phyloP scores from a whole-genome alignment of 2,888 invertebrate species.

The Slavum lentiscoides region DNA sequence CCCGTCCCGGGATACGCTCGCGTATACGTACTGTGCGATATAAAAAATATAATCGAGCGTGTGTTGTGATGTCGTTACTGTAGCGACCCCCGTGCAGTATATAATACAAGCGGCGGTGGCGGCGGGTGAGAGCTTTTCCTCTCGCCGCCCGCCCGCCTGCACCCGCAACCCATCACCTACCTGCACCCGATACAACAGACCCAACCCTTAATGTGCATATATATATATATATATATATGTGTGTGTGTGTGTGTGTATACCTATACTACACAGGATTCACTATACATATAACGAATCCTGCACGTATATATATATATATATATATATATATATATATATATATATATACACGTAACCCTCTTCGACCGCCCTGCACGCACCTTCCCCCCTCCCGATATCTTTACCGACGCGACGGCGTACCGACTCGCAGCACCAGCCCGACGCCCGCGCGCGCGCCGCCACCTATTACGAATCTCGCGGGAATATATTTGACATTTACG shows the following conservation, averaged over 20 bases:
- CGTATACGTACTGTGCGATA: too few relatives aligned
- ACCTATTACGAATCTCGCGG: conserved; percentile 27
- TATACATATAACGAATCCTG: too few relatives aligned
- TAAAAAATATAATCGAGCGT: neutral
- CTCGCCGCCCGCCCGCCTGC: neutral
- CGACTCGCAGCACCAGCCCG: neutral
- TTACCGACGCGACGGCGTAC: too few relatives aligned
- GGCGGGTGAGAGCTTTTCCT: neutral
- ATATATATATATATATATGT: too few relatives aligned
- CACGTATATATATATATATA: neutral
- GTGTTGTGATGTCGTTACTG: conserved; percentile 53
- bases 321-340: too few relatives aligned
- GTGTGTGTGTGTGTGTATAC: too few relatives aligned
- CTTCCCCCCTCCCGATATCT: too few relatives aligned
- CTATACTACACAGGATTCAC: neutral
- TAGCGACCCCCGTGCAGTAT: conserved; percentile 22
- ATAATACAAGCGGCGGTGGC: too few relatives aligned
- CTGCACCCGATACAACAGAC: conserved; percentile 14
- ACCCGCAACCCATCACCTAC: too few relatives aligned
- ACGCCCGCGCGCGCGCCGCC: neutral
- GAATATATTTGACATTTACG: conserved; percentile 49
- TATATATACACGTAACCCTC: neutral
- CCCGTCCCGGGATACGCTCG: conserved; percentile 35
- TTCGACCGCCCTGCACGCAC: neutral
- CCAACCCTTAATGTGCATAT: neutral